Evolutionary conservation across 2,113 vertebrate genomes (phyloP).

Genomic region (Platycercus adscitus): DNA sequence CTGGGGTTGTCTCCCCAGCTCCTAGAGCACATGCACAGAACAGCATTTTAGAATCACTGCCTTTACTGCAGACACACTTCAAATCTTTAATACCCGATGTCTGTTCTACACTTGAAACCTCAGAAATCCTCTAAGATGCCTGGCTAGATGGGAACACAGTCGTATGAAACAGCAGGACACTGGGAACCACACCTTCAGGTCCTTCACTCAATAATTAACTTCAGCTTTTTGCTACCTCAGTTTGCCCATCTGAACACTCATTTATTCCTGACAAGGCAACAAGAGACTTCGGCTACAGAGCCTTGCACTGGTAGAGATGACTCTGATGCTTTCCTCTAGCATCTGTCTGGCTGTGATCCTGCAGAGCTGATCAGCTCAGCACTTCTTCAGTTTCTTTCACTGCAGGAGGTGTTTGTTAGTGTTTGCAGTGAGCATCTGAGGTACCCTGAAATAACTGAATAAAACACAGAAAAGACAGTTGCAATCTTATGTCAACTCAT

Average conservation of each 20-base stretch:
- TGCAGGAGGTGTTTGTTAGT: neutral
- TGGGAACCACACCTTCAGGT: fast-evolving
- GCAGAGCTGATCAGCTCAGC: neutral
- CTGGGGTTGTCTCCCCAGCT: neutral
- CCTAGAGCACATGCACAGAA: neutral
- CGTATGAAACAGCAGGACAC: neutral
- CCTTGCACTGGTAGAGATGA: neutral
- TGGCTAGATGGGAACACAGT: neutral
- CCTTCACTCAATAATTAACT: neutral
- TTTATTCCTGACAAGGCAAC: neutral
- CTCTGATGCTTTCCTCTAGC: neutral
- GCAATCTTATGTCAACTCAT: neutral
- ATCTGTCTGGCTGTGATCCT: neutral
- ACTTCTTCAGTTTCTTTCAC: neutral
- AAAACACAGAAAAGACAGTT: neutral
- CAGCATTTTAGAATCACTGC: neutral
- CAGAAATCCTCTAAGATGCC: neutral
- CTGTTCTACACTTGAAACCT: neutral
- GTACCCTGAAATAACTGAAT: neutral
- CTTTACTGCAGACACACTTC: neutral
- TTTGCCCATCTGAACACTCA: neutral
- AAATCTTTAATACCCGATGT: neutral
- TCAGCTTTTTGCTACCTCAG: neutral
- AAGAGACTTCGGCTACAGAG: neutral
- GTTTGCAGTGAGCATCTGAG: neutral